A percentile compares a stretch with the other conserved stretches of the same genome.
Conservation (phyloP, 2,113 vertebrate genomes). For the Catharus minimus region DNA sequence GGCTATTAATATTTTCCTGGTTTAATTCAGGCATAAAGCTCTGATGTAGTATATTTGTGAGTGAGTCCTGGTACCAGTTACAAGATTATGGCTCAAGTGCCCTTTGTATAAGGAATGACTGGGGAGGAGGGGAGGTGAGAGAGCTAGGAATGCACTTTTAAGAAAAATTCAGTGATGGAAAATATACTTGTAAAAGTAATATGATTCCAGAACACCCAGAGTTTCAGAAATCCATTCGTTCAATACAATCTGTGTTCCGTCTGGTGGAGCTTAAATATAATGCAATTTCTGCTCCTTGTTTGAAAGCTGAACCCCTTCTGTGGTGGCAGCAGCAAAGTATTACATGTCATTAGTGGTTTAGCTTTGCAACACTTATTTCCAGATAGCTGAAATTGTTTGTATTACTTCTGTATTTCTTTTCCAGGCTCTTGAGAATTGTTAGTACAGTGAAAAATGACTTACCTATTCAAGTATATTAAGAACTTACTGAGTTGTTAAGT, state of each 20-base stretch:
- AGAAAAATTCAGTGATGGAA: background rate
- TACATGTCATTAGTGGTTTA: rapidly evolving
- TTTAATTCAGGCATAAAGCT: background rate
- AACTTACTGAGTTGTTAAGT: background rate
- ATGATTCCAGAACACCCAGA: background rate
- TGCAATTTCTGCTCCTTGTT: background rate
- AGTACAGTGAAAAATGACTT: background rate
- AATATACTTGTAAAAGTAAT: background rate
- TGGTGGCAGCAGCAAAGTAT: background rate
- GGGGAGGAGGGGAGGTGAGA: background rate
- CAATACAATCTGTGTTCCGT: background rate
- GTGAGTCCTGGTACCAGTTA: background rate
- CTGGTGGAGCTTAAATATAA: background rate
- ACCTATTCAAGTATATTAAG: background rate
- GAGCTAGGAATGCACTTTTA: background rate
- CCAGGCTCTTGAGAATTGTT: background rate
- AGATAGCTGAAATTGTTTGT: background rate
- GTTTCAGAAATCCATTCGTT: background rate
- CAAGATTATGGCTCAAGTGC: background rate
- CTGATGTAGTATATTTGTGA: background rate
- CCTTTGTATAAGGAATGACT: background rate
- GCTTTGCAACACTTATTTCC: background rate
- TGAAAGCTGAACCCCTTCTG: background rate
- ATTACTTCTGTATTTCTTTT: background rate
- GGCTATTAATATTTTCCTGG: background rate